Base-by-base conservation (phyloP, 2,113 vertebrate genomes). In the Collichthys lucidus region DNA sequence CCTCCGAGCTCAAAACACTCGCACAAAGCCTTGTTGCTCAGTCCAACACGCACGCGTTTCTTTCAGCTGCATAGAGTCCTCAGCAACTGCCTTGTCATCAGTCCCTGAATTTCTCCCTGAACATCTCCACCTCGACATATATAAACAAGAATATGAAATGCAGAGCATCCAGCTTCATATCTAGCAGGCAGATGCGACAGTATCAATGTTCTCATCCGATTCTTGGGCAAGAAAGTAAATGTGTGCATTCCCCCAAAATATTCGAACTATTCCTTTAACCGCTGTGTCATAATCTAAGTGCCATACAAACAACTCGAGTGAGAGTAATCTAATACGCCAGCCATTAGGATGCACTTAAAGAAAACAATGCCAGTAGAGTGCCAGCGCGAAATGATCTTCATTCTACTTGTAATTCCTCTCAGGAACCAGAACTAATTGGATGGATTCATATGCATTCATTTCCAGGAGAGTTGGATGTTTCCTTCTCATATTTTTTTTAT, bases 1-100 rank as follows among this genome's bases (percentile, higher is more conserved):
- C 52, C 86, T 67, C 87, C 85, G 84, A 79, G 59, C 61, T 76
- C 52, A 64, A 64, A 75, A 79, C 72, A 77, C n/a, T n/a, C 31
- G 71, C 76, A 77, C 67, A 29, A 46, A 46, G 19, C 26, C 53
- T 69, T 46, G 8, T 46, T 11, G 31, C 63, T 75, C 20, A 35
- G 47, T 11, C 44, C 3, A 4, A 46, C 42, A 26, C 9, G 9
- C 2, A 55, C 52, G 12, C 44, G 31, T 44, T 29, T 59, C n/a
- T 74, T 74, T 42, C 35, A 55, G 29, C 55, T 56, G 50, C 24
- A 57, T 44, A 19, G 46, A 81, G 62, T 52, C 47, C 17, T 44
- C 20, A 57, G 14, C 46, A 64, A 66, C 24, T 57, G 20, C 46
- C 40, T 16, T 15, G 4, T 29, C 22, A 59, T 46, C 31, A 53